Base-by-base conservation (phyloP, 2,797 vertebrate genomes). In the Hafferia zeledoni region DNA sequence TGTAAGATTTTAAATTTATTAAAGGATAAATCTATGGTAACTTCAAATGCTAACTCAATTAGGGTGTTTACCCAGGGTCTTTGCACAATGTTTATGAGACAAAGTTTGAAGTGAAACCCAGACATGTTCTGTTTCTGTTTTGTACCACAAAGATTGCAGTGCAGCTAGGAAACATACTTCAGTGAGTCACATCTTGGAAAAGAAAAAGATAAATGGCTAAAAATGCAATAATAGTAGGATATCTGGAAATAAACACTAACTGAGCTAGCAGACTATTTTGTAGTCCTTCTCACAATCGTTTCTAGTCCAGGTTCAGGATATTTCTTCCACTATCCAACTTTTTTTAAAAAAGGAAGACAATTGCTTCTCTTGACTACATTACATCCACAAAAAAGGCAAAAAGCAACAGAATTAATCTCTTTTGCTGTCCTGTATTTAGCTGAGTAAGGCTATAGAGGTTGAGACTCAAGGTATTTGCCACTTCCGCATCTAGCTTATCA, bases 171-270 rank as follows among this genome's bases (percentile, higher is more conserved):
- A 95, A 94, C 81, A 83, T 69, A 94, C 39, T 90, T 85, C 78
- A 93, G 68, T 85, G 83, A 97, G 85, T 96, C 94, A 96, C 70
- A 59, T 90, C 39, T 97, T 96, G 90, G 94, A 97, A 95, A 94
- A 89, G 56, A 80, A 93, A 77, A 88, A 90, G 67, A 93, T 86
- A 94, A 90, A 92, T 91, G 56, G 53, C 74, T 91, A 89, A 95
- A 94, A 86, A 81, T 23, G 46, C 82, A 94, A 57, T 90, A 94
- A 77, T 77, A 77, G 72, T 90, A 91, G 82, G 74, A 72, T 92
- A 91, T 75, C 4, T 8, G 64, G 90, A 92, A 93, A 90, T 75
- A 94, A 89, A 89, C 60, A 85, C 61, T 82, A 88, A 65, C 56
- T 75, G 78, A 92, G 33, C 72, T 91, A 78, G 50, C 47, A 80